These are phyloP conservation scores for Rutilus rutilus DNA, from an alignment of 2,113 vertebrate genomes.

Conservation along the genomic window DNA sequence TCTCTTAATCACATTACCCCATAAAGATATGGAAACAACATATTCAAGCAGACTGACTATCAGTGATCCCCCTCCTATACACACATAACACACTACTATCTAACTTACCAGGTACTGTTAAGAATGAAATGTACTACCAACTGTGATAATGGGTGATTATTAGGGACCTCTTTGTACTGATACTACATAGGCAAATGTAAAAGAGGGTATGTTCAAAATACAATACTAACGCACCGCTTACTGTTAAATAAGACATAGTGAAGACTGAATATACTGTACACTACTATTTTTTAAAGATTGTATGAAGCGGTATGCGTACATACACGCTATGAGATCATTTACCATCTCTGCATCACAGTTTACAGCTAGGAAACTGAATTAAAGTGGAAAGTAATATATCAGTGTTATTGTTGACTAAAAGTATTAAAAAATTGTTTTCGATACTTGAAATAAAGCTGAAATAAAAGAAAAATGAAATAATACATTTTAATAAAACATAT, in stretches of 20 bases:
- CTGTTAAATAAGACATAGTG: too few species aligned
- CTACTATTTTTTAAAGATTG: not conserved
- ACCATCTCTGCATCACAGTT: not conserved
- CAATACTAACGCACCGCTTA: not conserved
- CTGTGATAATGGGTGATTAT: not conserved
- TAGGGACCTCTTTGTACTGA: not conserved
- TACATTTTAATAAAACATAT: too few species aligned
- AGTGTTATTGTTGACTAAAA: too few species aligned
- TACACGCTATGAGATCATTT: not conserved
- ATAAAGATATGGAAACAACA: conserved; percentile 15
- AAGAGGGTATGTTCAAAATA: not conserved
- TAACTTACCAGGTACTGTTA: not conserved
- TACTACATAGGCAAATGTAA: not conserved
- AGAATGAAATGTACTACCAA: not conserved
- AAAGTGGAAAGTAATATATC: not conserved
- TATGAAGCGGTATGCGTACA: not conserved
- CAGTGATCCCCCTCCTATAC: not conserved
- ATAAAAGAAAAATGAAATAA: too few species aligned
- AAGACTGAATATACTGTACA: not conserved
- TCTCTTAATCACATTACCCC: not conserved
- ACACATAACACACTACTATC: not conserved
- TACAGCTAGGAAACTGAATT: not conserved
- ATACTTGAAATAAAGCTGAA: not conserved
- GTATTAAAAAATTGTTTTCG: not conserved
- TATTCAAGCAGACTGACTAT: not conserved